Evolutionary conservation across 2,888 invertebrate genomes (phyloP).

Genomic region (Archaeoteleia sp.): DNA sequence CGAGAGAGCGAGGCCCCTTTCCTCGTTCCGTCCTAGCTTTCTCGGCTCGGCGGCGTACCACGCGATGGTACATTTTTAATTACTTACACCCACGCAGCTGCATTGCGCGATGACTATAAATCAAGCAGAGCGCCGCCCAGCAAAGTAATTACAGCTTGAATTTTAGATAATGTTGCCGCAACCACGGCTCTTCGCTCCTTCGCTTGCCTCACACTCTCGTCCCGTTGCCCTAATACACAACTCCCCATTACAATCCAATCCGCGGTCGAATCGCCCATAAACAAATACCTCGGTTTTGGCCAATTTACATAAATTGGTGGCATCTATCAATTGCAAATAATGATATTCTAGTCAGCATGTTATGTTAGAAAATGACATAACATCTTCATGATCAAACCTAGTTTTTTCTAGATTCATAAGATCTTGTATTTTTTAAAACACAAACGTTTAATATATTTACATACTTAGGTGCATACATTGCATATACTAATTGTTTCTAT

Average conservation of each 20-base stretch:
- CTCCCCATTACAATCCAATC: conserved; percentile 55
- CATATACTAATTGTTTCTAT: too few species aligned
- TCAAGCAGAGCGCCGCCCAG: conserved; percentile 74
- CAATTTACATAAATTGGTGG: conserved; percentile 11
- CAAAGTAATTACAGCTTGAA: conserved; percentile 76
- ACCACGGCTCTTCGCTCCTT: conserved; percentile 67
- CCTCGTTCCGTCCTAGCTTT: conserved; percentile 58
- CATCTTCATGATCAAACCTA: too few species aligned
- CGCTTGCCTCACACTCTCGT: conserved; percentile 42
- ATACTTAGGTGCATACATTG: too few species aligned
- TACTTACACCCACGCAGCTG: conserved; percentile 76
- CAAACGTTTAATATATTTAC: too few species aligned
- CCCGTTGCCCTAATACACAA: conserved; percentile 47
- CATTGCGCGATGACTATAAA: conserved; percentile 75
- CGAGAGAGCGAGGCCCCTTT: conserved; percentile 62
- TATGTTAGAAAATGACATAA: too few species aligned
- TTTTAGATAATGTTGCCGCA: conserved; percentile 76
- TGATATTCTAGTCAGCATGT: too few species aligned
- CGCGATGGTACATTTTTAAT: conserved; percentile 76
- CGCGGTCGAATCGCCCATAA: conserved; percentile 43
- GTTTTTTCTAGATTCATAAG: too few species aligned
- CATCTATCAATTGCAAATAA: conserved; percentile 3
- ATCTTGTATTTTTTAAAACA: too few species aligned
- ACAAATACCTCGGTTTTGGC: conserved; percentile 32
- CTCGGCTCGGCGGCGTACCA: conserved; percentile 66